Conservation (phyloP, 2,113 vertebrate genomes). For the Corythoichthys haematopterus region DNA sequence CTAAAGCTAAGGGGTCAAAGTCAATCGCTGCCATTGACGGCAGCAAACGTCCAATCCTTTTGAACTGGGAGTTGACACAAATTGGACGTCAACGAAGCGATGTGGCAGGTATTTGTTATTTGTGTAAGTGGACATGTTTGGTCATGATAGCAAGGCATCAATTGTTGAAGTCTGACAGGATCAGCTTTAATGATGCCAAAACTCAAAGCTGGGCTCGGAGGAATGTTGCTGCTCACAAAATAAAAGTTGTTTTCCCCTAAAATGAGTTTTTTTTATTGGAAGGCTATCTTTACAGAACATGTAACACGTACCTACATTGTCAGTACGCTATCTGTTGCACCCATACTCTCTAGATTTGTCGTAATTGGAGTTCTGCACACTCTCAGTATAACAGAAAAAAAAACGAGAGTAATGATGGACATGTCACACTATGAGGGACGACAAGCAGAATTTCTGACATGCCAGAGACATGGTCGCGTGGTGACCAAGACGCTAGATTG, state of each 20-base stretch:
- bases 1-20: neutral
- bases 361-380: no score
- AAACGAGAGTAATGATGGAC: no score
- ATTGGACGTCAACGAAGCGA: neutral
- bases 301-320: no score
- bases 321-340: no score
- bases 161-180: slow-evolving; percentile 60
- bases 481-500: no score
- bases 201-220: slow-evolving; percentile 61
- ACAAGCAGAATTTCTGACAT: no score
- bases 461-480: no score
- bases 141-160: slow-evolving; percentile 1
- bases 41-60: neutral
- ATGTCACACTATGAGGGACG: no score
- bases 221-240: slow-evolving; percentile 46
- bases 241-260: slow-evolving; percentile 46
- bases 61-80: neutral
- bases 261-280: neutral
- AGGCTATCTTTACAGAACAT: no score
- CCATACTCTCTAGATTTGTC: no score
- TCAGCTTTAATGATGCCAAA: slow-evolving; percentile 53
- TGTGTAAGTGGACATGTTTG: neutral
- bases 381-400: no score
- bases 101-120: neutral
- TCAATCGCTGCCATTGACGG: neutral